Evolutionary conservation across 1,140 invertebrate genomes (phyloP).

Genomic region (Danaus melanippus): DNA sequence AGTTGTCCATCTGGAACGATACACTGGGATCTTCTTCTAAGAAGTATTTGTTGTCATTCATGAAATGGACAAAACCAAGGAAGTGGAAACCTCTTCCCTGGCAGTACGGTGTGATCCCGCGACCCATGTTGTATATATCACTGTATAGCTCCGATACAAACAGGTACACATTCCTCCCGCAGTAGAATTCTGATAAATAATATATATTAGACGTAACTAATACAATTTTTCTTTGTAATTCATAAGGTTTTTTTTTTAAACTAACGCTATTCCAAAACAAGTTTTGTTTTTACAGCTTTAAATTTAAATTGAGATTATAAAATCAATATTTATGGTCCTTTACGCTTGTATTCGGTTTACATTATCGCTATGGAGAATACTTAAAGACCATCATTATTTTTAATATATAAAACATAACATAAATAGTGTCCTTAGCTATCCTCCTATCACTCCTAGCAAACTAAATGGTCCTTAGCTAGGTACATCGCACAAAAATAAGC

Average conservation of each 20-base stretch:
- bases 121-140: constrained; percentile 59
- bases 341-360: no score
- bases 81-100: constrained; percentile 52
- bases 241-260: no score
- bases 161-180: constrained; percentile 56
- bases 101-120: constrained; percentile 45
- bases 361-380: no score
- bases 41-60: constrained; percentile 52
- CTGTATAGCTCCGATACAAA: constrained; percentile 60
- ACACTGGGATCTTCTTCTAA: constrained; percentile 53
- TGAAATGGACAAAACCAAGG: constrained; percentile 54
- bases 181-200: constrained; percentile 51
- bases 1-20: constrained; percentile 54
- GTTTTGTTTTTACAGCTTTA: no score
- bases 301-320: no score
- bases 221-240: background rate
- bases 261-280: no score
- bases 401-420: background rate
- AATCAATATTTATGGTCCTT: no score
- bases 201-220: background rate
- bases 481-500: no score
- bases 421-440: no score
- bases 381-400: background rate
- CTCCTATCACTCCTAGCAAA: no score
- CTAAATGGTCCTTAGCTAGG: no score